Conservation (phyloP, 2,888 invertebrate species). For the Trichogramma evanescens region DNA sequence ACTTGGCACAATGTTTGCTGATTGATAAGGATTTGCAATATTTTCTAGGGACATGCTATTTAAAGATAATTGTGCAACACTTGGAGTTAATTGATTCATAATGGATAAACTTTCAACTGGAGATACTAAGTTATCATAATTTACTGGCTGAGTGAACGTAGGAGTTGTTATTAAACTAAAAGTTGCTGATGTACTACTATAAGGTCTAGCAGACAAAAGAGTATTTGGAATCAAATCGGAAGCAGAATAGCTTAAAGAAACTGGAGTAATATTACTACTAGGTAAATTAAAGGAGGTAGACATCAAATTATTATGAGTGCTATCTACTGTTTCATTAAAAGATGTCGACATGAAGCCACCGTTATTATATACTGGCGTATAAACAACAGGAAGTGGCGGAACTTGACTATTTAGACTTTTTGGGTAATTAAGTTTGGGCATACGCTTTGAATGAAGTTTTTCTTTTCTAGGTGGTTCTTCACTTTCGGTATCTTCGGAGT, state of each 20-base stretch:
- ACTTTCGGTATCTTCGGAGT: conserved; percentile 42
- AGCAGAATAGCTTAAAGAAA: conserved; percentile 11
- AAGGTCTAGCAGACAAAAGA: conserved; percentile 5
- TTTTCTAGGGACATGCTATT: conserved; percentile 25
- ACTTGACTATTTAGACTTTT: conserved; percentile 44
- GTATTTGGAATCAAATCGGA: conserved; percentile 17
- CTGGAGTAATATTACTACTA: conserved; percentile 16
- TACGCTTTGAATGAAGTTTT: conserved; percentile 36
- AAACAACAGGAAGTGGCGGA: conserved; percentile 36
- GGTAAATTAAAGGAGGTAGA: conserved; percentile 32
- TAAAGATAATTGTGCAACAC: conserved; percentile 16
- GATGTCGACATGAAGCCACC: conserved; percentile 36
- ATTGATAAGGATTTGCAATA: conserved; percentile 19
- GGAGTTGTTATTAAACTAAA: conserved; percentile 7
- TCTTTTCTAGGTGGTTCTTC: conserved; percentile 34
- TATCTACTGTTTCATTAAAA: conserved; percentile 30
- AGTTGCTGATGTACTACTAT: not conserved
- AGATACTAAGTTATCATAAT: conserved; percentile 18
- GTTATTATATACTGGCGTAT: conserved; percentile 27
- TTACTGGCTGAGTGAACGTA: conserved; percentile 18
- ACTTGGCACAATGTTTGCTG: conserved; percentile 6
- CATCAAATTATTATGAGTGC: conserved; percentile 27
- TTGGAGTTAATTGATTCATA: conserved; percentile 15
- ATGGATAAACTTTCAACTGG: conserved; percentile 18
- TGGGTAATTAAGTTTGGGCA: conserved; percentile 46